phyloP scores from a whole-genome alignment of 1,140 invertebrate genomes.

The Antheraea pernyi region DNA sequence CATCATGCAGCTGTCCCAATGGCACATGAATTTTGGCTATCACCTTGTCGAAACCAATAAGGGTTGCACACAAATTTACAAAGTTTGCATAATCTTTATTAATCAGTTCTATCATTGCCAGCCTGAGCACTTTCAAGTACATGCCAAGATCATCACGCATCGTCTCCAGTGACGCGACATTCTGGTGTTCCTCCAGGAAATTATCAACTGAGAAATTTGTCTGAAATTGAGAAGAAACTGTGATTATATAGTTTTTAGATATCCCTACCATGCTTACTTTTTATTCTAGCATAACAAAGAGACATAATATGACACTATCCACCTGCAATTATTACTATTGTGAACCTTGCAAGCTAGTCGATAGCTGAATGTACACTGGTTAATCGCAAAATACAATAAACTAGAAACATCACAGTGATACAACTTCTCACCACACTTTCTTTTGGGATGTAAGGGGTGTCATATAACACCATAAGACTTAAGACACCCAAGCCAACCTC shows the following conservation, averaged over 20 bases:
- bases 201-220: conserved; percentile 93
- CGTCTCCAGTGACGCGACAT: conserved; percentile 89
- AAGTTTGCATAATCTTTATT: conserved; percentile 99
- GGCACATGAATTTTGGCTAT: conserved; percentile 90
- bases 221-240: conserved; percentile 67
- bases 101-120: conserved; percentile 97
- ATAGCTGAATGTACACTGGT: too few species aligned
- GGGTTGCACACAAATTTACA: conserved; percentile 96
- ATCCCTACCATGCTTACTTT: not conserved
- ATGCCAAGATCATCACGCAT: conserved; percentile 94
- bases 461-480: too few species aligned
- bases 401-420: too few species aligned
- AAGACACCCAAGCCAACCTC: too few species aligned
- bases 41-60: conserved; percentile 94
- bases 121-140: conserved; percentile 93
- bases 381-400: too few species aligned
- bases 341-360: too few species aligned
- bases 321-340: too few species aligned
- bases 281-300: too few species aligned
- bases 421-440: too few species aligned
- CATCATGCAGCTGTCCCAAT: conserved; percentile 88
- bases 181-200: conserved; percentile 92
- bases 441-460: too few species aligned
- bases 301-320: too few species aligned
- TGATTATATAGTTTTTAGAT: conserved; percentile 8